Conservation (phyloP, 2,888 invertebrate species). For the Prenolepis imparis region DNA sequence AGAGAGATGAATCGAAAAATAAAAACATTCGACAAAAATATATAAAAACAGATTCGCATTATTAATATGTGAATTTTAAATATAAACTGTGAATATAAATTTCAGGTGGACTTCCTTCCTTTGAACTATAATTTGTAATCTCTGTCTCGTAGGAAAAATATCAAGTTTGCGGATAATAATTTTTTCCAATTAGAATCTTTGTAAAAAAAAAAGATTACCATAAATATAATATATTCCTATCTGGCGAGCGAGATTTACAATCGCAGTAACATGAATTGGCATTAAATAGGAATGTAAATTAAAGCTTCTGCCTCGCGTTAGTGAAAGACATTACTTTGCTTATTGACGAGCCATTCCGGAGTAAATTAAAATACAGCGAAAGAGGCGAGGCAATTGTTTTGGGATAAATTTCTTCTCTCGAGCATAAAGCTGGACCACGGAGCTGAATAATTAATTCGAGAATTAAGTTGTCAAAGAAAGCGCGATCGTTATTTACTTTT, state of each 20-base stretch:
- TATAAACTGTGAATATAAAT: not conserved
- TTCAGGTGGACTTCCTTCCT: not conserved
- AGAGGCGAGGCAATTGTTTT: constrained; percentile 21
- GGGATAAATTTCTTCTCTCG: not conserved
- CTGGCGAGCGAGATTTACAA: not conserved
- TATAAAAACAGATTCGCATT: not conserved
- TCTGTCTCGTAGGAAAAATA: not conserved
- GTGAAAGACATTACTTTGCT: constrained; percentile 19
- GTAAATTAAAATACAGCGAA: constrained; percentile 34
- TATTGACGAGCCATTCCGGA: constrained; percentile 15
- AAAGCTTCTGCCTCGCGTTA: not conserved
- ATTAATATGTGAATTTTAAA: not conserved
- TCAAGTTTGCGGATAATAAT: not conserved
- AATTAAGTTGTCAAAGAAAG: constrained; percentile 40
- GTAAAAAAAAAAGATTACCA: not conserved
- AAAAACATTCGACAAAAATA: constrained; percentile 4
- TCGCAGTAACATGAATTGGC: not conserved
- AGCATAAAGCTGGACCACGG: constrained; percentile 7
- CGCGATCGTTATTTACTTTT: constrained; percentile 32
- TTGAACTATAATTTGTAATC: not conserved
- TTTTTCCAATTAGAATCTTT: not conserved
- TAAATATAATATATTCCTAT: constrained; percentile 1
- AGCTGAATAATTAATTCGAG: constrained; percentile 46
- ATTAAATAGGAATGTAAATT: constrained; percentile 37
- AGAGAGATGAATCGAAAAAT: constrained; percentile 3